phyloP scores from a whole-genome alignment of 2,888 invertebrate species.

The Opisthograptis luteolata region DNA sequence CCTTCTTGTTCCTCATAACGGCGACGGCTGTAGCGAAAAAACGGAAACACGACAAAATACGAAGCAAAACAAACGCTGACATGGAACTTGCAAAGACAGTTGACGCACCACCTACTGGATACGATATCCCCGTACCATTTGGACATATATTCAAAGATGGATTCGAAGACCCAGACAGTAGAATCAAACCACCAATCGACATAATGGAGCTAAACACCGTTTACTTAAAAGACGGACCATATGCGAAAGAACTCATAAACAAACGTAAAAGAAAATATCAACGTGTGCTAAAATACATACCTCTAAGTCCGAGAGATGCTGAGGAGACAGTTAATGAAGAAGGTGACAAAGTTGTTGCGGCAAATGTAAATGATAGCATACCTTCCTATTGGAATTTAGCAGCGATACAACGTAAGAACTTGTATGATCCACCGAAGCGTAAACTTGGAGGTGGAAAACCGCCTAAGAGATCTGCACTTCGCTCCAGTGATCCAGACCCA shows the following conservation, averaged over 20 bases:
- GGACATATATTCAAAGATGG: conserved; percentile 55
- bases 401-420: conserved; percentile 24
- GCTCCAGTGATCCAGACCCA: not conserved
- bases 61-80: not conserved
- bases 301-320: not conserved
- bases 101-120: not conserved
- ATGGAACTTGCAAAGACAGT: not conserved
- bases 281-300: not conserved
- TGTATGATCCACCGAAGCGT: conserved; percentile 1
- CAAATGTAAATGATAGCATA: conserved; percentile 1
- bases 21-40: conserved; percentile 33
- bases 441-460: conserved; percentile 4
- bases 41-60: not conserved
- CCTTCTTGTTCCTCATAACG: conserved; percentile 36
- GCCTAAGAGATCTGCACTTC: not conserved
- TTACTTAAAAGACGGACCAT: conserved; percentile 2
- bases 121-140: conserved; percentile 48
- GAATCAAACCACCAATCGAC: conserved; percentile 44
- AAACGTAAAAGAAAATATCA: conserved; percentile 1
- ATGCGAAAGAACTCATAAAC: conserved; percentile 6
- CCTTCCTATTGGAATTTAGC: conserved; percentile 11
- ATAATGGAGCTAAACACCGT: conserved; percentile 36
- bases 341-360: not conserved
- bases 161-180: conserved; percentile 38
- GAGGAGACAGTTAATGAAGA: not conserved